Evolutionary conservation across 2,113 vertebrate species (phyloP).

Genomic region (Sapayoa aenigma): DNA sequence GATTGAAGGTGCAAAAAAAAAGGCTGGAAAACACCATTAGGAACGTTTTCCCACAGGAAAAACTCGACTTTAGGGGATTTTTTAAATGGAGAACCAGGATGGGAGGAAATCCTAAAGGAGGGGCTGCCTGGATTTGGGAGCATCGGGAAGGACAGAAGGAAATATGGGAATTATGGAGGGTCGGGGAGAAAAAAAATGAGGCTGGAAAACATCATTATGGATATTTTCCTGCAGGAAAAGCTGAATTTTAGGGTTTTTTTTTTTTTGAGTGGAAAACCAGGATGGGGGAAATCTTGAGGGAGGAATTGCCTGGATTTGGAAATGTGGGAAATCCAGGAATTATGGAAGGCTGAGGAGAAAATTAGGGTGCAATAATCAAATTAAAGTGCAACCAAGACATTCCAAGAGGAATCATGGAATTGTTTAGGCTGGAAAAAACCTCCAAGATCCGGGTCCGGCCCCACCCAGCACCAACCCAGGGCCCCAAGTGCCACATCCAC

Average conservation of each 20-base stretch:
- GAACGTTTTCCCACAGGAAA: not conserved
- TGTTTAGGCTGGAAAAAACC: not conserved
- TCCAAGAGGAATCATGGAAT: not conserved
- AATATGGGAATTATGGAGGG: not conserved
- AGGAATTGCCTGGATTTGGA: not conserved
- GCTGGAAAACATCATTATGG: not conserved
- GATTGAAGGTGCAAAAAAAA: not conserved
- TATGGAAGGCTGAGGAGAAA: not conserved
- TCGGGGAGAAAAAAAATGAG: not conserved
- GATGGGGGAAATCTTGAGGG: not conserved
- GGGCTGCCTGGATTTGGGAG: not conserved
- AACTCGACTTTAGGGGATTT: not conserved
- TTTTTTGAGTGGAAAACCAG: not conserved
- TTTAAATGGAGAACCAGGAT: not conserved
- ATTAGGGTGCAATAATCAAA: not conserved
- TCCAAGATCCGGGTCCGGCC: not conserved
- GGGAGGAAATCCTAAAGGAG: not conserved
- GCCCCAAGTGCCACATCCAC: fast-evolving
- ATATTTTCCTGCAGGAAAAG: not conserved
- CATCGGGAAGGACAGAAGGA: not conserved
- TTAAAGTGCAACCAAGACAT: not conserved
- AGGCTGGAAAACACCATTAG: not conserved
- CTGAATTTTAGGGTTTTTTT: not conserved
- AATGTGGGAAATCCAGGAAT: not conserved
- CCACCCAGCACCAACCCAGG: fast-evolving